Percentiles rank a stretch among this genome's conserved stretches.
Conservation (phyloP, 2,113 vertebrate species). For the Lophura nycthemera region DNA sequence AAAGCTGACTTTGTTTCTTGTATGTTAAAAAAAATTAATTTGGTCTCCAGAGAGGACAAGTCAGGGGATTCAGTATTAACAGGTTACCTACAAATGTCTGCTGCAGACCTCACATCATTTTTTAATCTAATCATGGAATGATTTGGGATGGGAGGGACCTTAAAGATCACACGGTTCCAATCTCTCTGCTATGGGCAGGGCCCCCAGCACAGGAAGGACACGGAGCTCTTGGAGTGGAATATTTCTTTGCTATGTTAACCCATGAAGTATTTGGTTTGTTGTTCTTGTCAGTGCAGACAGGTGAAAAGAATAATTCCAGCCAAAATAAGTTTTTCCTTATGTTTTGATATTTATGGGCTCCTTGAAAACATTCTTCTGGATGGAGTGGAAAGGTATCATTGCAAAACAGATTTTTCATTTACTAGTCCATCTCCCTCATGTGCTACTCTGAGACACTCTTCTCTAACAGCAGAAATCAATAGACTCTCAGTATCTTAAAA, state of each 20-base stretch:
- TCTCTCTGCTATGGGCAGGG: not conserved
- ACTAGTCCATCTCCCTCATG: not conserved
- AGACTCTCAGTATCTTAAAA: constrained; percentile 27
- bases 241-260: not conserved
- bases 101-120: fast-evolving
- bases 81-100: not conserved
- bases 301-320: not conserved
- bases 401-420: not conserved
- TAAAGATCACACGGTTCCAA: not conserved
- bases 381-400: not conserved
- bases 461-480: constrained; percentile 25
- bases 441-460: not conserved
- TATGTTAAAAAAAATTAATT: not conserved
- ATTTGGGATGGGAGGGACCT: too few relatives aligned
- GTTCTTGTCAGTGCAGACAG: not conserved
- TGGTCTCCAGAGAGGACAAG: fast-evolving
- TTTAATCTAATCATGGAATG: not conserved
- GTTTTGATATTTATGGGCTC: not conserved
- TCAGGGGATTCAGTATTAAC: not conserved
- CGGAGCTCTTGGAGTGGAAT: too few relatives aligned
- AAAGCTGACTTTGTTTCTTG: not conserved
- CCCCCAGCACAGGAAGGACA: too few relatives aligned
- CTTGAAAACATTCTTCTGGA: not conserved
- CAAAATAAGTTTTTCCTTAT: not conserved
- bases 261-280: not conserved